phyloP scores from a whole-genome alignment of 2,888 invertebrate species.

The Graphium colonna region DNA sequence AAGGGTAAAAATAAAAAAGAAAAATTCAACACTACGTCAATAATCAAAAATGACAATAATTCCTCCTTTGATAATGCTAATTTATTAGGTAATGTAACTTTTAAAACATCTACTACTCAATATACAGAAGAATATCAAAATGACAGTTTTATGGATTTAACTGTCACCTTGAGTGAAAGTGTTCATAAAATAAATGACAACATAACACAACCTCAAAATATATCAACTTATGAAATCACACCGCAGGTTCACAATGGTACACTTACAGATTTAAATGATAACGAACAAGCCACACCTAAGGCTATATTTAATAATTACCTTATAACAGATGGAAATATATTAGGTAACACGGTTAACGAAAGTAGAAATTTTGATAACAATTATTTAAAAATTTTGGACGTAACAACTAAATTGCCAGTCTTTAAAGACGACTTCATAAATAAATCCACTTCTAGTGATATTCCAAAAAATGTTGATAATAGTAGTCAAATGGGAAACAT shows the following conservation, averaged over 20 bases:
- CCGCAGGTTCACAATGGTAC: background rate
- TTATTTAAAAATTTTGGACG: constrained; percentile 43
- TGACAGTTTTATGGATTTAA: constrained; percentile 12
- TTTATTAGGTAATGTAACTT: background rate
- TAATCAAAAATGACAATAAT: constrained; percentile 3
- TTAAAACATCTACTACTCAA: background rate
- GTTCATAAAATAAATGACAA: no score
- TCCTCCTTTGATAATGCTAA: background rate
- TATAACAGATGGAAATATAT: background rate
- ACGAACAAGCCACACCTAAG: no score
- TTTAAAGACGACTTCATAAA: constrained; percentile 34
- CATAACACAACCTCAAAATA: background rate
- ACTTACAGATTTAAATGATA: background rate
- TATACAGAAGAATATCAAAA: constrained; percentile 8
- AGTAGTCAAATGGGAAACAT: background rate
- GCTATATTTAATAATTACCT: background rate
- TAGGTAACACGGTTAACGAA: constrained; percentile 44
- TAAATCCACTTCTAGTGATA: background rate
- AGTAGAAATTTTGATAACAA: constrained; percentile 34
- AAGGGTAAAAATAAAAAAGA: constrained; percentile 27
- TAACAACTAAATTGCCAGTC: constrained; percentile 52
- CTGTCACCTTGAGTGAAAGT: constrained; percentile 23
- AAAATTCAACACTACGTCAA: background rate
- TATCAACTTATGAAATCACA: background rate
- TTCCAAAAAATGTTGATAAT: background rate